Evolutionary conservation across 2,113 vertebrate species (phyloP).

Genomic region (Physeter macrocephalus): DNA sequence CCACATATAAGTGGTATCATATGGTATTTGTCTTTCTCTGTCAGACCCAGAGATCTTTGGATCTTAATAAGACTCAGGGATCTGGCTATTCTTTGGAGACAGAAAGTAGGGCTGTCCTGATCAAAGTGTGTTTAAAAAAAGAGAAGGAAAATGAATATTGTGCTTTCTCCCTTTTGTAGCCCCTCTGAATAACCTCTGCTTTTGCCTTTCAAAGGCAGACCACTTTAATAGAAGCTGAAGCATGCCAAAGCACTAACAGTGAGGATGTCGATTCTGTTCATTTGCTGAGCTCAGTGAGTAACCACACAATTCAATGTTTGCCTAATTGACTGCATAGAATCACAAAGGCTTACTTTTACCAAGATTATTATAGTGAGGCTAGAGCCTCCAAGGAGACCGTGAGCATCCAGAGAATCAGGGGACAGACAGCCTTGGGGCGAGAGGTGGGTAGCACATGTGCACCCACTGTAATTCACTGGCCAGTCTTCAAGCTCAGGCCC

Average conservation of each 20-base stretch:
- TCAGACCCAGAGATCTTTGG: not conserved
- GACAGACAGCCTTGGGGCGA: fast-evolving
- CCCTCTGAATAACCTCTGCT: not conserved
- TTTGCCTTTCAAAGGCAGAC: not conserved
- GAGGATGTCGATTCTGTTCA: not conserved
- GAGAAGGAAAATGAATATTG: not conserved
- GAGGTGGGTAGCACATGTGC: fast-evolving
- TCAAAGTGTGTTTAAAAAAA: not conserved
- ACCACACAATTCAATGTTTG: constrained; percentile 17
- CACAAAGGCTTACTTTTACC: constrained; percentile 25
- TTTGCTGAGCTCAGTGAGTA: not conserved
- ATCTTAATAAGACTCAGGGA: not conserved
- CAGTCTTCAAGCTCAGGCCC: not conserved
- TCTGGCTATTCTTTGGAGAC: not conserved
- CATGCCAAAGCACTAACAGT: not conserved
- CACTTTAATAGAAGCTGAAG: not conserved
- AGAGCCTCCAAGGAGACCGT: not conserved
- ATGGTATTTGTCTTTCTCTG: not conserved
- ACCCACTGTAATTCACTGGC: not conserved
- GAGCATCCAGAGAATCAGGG: not conserved
- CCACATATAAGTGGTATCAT: not conserved
- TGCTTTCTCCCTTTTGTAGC: not conserved
- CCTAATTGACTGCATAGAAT: constrained; percentile 39
- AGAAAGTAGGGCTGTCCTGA: not conserved
- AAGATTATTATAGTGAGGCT: not conserved